A percentile compares a stretch with the other conserved stretches of the same genome.
Conservation (phyloP, 2,113 vertebrate genomes). For the Pica pica region DNA sequence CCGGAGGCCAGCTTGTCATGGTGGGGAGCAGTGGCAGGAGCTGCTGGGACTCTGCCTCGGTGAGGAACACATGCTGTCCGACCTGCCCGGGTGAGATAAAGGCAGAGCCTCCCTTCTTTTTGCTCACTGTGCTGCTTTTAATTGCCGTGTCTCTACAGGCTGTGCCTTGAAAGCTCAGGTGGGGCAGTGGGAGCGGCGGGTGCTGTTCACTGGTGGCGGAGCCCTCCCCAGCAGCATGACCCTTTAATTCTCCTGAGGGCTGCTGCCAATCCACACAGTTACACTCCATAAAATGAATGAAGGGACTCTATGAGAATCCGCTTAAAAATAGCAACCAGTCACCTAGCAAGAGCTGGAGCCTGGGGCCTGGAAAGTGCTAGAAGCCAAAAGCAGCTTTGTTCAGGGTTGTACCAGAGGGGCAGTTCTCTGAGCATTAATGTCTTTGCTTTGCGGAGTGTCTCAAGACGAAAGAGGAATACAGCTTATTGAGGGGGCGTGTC, state of each 20-base stretch:
- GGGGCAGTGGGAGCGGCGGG: fast-evolving
- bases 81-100: not conserved
- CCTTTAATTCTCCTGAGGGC: not conserved
- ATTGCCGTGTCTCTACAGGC: not conserved
- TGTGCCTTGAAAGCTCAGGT: not conserved
- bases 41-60: not conserved
- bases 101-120: not conserved
- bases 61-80: fast-evolving
- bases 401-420: not conserved
- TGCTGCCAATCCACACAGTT: not conserved
- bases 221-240: fast-evolving
- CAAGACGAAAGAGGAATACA: not conserved
- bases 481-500: not conserved
- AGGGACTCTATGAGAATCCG: not conserved
- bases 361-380: not conserved
- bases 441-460: not conserved
- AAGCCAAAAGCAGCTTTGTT: not conserved
- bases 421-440: too few species aligned
- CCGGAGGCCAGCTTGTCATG: fast-evolving
- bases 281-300: not conserved
- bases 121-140: not conserved
- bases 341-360: not conserved
- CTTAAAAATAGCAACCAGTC: not conserved
- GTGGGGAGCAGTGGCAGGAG: not conserved
- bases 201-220: fast-evolving